These are phyloP conservation scores for Hemibagrus wyckioides DNA, from an alignment of 2,113 vertebrate species.

Conservation along the genomic window DNA sequence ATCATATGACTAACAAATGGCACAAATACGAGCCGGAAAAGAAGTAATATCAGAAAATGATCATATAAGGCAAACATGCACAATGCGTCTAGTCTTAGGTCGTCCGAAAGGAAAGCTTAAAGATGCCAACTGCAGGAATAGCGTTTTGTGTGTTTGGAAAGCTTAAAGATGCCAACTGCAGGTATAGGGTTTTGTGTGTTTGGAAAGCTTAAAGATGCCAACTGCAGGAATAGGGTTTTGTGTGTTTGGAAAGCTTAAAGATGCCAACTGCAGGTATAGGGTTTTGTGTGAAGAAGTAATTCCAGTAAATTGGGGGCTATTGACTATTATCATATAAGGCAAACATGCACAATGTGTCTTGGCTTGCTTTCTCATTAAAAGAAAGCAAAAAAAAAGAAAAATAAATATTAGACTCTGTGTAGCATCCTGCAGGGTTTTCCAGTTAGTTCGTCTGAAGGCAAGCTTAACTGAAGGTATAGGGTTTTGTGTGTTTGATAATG, in stretches of 20 bases:
- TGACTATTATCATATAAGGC: neutral
- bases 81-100: neutral
- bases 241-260: too few relatives aligned
- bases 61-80: neutral
- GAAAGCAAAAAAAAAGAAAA: neutral
- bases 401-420: neutral
- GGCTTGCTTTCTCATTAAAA: neutral
- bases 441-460: neutral
- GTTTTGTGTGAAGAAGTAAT: too few relatives aligned
- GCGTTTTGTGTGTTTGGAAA: too few relatives aligned
- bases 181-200: too few relatives aligned
- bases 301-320: neutral
- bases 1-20: constrained; percentile 12
- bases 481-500: neutral
- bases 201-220: too few relatives aligned
- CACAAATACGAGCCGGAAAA: neutral
- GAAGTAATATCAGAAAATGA: neutral
- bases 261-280: too few relatives aligned
- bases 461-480: neutral
- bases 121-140: too few relatives aligned
- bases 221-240: too few relatives aligned
- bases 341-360: neutral
- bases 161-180: too few relatives aligned
- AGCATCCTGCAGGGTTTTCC: neutral
- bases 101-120: too few relatives aligned